A percentile compares a stretch with the other conserved stretches of the same genome.
Conservation (phyloP, 2,113 vertebrate species). For the Acrocephalus kingi region DNA sequence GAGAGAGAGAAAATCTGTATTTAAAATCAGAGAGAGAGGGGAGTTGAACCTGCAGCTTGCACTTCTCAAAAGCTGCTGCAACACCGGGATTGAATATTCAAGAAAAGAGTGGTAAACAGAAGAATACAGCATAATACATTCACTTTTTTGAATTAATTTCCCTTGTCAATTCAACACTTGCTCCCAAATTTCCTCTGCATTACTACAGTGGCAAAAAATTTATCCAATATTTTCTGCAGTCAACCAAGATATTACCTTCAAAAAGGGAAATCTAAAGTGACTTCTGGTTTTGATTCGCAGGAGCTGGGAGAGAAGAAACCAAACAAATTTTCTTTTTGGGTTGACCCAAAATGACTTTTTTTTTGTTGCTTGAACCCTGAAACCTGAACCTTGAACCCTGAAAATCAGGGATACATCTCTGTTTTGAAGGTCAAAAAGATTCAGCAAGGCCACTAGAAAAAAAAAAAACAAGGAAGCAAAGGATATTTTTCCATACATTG, state of each 20-base stretch:
- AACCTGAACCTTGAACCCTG: no score
- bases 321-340: background rate
- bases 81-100: background rate
- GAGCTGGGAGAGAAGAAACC: background rate
- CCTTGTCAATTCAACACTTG: background rate
- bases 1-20: conserved; percentile 27
- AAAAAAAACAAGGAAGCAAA: background rate
- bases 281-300: background rate
- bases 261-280: background rate
- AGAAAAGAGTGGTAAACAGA: background rate
- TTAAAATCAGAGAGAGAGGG: background rate
- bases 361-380: background rate
- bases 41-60: background rate
- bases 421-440: conserved; percentile 13
- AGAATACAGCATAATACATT: background rate
- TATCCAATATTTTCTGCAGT: background rate
- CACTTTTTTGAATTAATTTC: background rate
- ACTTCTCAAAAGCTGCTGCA: background rate
- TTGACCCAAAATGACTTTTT: background rate
- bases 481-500: background rate
- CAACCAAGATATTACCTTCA: background rate
- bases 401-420: background rate
- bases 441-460: background rate
- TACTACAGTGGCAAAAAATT: background rate
- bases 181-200: background rate